phyloP scores from a whole-genome alignment of 2,113 vertebrate genomes.

The Megalops atlanticus region DNA sequence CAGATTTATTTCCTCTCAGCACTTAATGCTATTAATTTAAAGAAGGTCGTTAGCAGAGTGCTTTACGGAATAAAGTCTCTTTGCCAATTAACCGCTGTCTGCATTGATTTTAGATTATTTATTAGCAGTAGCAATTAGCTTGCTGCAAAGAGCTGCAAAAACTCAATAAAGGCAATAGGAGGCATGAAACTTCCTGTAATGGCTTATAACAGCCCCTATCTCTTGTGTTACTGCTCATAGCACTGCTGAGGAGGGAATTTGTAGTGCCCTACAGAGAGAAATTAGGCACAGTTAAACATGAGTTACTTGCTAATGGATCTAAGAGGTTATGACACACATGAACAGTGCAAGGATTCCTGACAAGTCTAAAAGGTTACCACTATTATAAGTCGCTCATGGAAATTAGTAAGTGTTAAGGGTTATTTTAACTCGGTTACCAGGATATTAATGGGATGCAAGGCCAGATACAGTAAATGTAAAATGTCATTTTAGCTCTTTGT shows the following conservation, averaged over 20 bases:
- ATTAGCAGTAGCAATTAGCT: slow-evolving; percentile 86
- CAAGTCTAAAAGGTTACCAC: slow-evolving; percentile 31
- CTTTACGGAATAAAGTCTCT: slow-evolving; percentile 92
- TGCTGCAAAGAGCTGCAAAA: slow-evolving; percentile 75
- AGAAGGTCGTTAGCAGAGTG: slow-evolving; percentile 90
- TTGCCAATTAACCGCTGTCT: slow-evolving; percentile 89
- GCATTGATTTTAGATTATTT: slow-evolving; percentile 90
- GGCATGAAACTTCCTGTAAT: slow-evolving; percentile 72
- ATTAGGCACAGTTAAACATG: slow-evolving; percentile 31
- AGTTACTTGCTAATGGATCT: slow-evolving; percentile 29
- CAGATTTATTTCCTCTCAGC: slow-evolving; percentile 96
- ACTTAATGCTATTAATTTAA: slow-evolving; percentile 98
- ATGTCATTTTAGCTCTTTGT: neutral
- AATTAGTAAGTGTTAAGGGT: slow-evolving; percentile 33
- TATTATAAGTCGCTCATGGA: slow-evolving; percentile 29
- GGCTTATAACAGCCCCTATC: slow-evolving; percentile 63
- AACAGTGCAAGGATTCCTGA: slow-evolving; percentile 24
- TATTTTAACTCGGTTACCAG: slow-evolving; percentile 20
- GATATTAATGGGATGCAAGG: slow-evolving; percentile 18
- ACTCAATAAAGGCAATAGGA: slow-evolving; percentile 74
- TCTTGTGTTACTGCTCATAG: slow-evolving; percentile 35
- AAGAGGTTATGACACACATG: slow-evolving; percentile 24
- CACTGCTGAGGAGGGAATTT: slow-evolving; percentile 29
- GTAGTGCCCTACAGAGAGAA: slow-evolving; percentile 24
- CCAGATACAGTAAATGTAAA: neutral